phyloP scores from a whole-genome alignment of 2,113 vertebrate species.

The Ophthalmolycus amberensis region DNA sequence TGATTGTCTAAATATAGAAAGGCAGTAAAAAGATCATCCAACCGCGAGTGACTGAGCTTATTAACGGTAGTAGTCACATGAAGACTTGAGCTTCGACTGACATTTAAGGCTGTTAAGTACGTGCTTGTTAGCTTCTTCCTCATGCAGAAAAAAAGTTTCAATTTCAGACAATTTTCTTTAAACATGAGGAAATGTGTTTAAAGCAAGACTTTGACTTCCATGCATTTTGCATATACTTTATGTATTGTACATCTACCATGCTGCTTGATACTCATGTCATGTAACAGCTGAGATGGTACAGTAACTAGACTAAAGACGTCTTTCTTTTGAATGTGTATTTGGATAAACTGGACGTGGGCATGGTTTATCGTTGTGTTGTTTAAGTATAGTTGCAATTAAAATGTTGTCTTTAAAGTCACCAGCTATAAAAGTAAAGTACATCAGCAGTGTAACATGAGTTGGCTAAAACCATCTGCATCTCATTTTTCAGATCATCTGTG shows the following conservation, averaged over 20 bases:
- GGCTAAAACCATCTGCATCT: neutral
- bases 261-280: neutral
- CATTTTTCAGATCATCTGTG: neutral
- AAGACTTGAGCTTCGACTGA: conserved; percentile 24
- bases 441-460: neutral
- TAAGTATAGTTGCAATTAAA: neutral
- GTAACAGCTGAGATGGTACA: neutral
- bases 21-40: conserved; percentile 27
- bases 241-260: no score
- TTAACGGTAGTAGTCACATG: conserved; percentile 26
- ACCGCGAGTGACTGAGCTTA: conserved; percentile 41
- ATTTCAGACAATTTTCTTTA: conserved; percentile 12
- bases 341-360: neutral
- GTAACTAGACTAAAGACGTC: neutral
- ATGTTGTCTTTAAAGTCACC: neutral
- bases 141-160: conserved; percentile 26
- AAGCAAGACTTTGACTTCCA: neutral
- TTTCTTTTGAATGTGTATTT: neutral
- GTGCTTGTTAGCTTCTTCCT: conserved; percentile 32
- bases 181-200: neutral
- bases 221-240: neutral
- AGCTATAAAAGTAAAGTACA: neutral
- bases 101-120: conserved; percentile 33
- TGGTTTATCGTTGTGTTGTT: neutral
- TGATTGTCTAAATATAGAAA: conserved; percentile 33